Evolutionary conservation across 64 coral and sea anemone genomes (phyloP).

Genomic region (Pachyseris speciosa): DNA sequence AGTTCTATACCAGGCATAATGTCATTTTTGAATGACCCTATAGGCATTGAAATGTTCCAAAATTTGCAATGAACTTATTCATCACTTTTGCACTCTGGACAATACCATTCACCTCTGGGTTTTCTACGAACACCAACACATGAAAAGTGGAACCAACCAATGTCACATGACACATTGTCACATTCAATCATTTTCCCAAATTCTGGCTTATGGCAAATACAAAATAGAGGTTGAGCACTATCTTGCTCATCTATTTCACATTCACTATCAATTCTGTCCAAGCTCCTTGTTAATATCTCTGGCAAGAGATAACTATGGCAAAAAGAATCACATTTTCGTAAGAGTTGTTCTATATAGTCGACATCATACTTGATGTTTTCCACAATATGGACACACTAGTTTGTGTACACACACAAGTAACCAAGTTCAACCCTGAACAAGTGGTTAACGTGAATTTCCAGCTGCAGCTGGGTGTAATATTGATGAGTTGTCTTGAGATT

Average conservation of each 20-base stretch:
- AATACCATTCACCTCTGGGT: slow-evolving; percentile 56
- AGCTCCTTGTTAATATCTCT: slow-evolving; percentile 25
- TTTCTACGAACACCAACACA: slow-evolving; percentile 56
- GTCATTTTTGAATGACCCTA: background rate
- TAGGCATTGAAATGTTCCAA: background rate
- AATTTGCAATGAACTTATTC: background rate
- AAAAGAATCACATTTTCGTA: slow-evolving; percentile 24
- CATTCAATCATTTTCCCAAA: slow-evolving; percentile 61
- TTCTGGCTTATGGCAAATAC: slow-evolving; percentile 72
- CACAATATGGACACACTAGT: background rate
- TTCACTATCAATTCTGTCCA: background rate
- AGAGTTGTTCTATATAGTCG: background rate
- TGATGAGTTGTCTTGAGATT: slow-evolving; percentile 41
- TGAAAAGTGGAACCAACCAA: slow-evolving; percentile 61
- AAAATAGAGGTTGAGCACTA: slow-evolving; percentile 6
- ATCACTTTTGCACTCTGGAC: slow-evolving; percentile 46
- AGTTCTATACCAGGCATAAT: no score
- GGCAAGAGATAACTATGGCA: slow-evolving; percentile 22
- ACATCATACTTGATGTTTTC: slow-evolving; percentile 23
- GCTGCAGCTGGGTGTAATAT: slow-evolving; percentile 63
- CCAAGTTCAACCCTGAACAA: background rate
- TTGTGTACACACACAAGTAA: slow-evolving; percentile 32
- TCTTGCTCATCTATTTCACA: background rate
- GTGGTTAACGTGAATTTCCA: slow-evolving; percentile 53
- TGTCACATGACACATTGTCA: slow-evolving; percentile 52